Conservation (phyloP, 2,888 invertebrate genomes). For the Lysandra coridon region DNA sequence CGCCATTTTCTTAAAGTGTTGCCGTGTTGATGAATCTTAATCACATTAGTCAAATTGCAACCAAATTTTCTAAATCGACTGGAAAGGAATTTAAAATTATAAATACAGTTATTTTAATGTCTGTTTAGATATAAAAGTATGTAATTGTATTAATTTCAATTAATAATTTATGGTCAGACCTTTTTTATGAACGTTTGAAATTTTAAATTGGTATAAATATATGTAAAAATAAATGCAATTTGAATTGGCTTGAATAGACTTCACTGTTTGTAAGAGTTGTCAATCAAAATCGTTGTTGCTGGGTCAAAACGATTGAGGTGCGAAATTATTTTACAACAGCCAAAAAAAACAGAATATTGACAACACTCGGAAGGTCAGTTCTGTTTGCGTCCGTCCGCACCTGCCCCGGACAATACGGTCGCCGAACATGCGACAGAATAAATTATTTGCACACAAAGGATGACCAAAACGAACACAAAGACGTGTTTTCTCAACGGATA, state of each 20-base stretch:
- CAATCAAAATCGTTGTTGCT: slow-evolving; percentile 19
- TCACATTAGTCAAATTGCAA: slow-evolving; percentile 21
- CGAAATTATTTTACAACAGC: slow-evolving; percentile 4
- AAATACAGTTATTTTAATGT: background rate
- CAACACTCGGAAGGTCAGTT: slow-evolving; percentile 61
- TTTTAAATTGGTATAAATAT: background rate
- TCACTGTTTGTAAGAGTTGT: slow-evolving; percentile 39
- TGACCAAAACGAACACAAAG: slow-evolving; percentile 56
- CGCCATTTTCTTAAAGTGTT: slow-evolving; percentile 26
- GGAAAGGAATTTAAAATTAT: background rate
- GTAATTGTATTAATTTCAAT: background rate
- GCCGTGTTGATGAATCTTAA: slow-evolving; percentile 9
- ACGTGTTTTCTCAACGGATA: slow-evolving; percentile 69
- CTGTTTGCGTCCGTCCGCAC: slow-evolving; percentile 62
- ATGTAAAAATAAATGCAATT: background rate
- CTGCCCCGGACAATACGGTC: slow-evolving; percentile 71
- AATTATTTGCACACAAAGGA: slow-evolving; percentile 66
- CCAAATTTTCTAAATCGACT: slow-evolving; percentile 13
- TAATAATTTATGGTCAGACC: background rate
- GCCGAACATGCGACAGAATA: slow-evolving; percentile 64
- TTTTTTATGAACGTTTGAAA: background rate
- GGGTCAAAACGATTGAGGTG: slow-evolving; percentile 15
- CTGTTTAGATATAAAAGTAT: background rate
- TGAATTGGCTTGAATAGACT: background rate
- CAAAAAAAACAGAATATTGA: slow-evolving; percentile 5